Base-by-base conservation (phyloP, 1,140 invertebrate genomes). In the Drosophila setifemur region DNA sequence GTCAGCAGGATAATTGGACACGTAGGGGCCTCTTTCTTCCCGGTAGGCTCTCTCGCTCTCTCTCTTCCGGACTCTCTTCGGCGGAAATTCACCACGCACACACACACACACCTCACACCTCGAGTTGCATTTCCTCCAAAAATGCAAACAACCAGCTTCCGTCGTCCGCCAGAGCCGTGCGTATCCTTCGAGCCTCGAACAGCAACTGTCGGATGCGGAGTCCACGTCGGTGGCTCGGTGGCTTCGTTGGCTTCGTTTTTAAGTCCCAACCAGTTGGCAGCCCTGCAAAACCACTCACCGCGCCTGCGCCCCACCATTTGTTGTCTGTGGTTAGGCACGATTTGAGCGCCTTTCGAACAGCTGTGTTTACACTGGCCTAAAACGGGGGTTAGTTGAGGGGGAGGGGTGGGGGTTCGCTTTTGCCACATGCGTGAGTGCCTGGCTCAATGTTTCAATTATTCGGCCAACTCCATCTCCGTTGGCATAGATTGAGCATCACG, bases 281-380 rank as follows among this genome's bases (percentile, higher is more conserved):
- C 55, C 23, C 63, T 63, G 63, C 25, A 40, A 47, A 35, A 16
- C 33, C 12, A 16, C 29, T 31, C 29, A 11, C 31, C 31, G 11
- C 31, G 33, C 33, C 33, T 5, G 37, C 52, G 81, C 81, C 14
- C 11, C 39, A 37, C 43, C 58, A 37, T 70, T 76, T 86, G 82
- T 86, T 86, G 81, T 86, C 81, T 86, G 82, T 81, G 81, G 81
- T 86, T 81, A 86, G 76, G 81, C 61, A 86, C 68, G 64, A 60
- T 31, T 14, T 39, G 23, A 52, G 28, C 44, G 44, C 18, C 33
- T 21, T n/a, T 25, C 50, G 54, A 79, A 85, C 78, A 83, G 81
- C 78, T 83, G 81, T 85, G 78, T 71, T 61, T 71, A 70, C 68
- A 48, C 67, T 70, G 67, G 26, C 39, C 54, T 33, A 37, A 39